Conservation (phyloP, 2,113 vertebrate genomes). For the Marmota flaviventris region DNA sequence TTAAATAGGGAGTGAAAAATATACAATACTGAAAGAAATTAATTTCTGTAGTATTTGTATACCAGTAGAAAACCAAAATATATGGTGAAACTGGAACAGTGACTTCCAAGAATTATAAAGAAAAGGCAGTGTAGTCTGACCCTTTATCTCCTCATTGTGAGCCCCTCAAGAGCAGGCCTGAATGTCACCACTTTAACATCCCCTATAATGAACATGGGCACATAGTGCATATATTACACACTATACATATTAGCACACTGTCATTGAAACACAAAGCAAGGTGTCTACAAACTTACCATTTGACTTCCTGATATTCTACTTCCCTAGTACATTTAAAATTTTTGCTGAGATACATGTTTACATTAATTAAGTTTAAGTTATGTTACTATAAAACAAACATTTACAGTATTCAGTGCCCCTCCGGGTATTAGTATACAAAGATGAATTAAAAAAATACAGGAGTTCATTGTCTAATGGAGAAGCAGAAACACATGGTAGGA, state of each 20-base stretch:
- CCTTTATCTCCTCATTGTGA: neutral
- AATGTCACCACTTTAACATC: too few species aligned
- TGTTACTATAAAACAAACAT: slow-evolving; percentile 42
- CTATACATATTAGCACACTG: neutral
- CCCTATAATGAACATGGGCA: neutral
- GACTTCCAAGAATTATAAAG: neutral
- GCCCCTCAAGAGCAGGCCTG: neutral
- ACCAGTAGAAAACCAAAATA: neutral
- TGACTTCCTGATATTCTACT: neutral
- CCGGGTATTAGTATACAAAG: slow-evolving; percentile 8
- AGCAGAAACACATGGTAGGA: slow-evolving; percentile 35
- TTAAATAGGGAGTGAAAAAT: slow-evolving; percentile 43
- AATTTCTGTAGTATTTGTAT: neutral
- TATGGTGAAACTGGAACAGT: neutral
- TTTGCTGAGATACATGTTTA: slow-evolving; percentile 7
- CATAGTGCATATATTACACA: rapidly evolving
- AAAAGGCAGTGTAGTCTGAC: neutral
- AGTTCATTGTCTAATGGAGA: neutral
- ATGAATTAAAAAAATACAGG: slow-evolving; percentile 15
- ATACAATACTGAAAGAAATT: neutral
- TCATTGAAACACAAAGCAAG: neutral
- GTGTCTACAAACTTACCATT: neutral
- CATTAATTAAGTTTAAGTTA: slow-evolving; percentile 41
- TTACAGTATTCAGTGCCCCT: neutral
- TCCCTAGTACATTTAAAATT: neutral